A percentile compares a stretch with the other conserved stretches of the same genome.
phyloP scores from a whole-genome alignment of 1,140 invertebrate species.

The Portunus trituberculatus region DNA sequence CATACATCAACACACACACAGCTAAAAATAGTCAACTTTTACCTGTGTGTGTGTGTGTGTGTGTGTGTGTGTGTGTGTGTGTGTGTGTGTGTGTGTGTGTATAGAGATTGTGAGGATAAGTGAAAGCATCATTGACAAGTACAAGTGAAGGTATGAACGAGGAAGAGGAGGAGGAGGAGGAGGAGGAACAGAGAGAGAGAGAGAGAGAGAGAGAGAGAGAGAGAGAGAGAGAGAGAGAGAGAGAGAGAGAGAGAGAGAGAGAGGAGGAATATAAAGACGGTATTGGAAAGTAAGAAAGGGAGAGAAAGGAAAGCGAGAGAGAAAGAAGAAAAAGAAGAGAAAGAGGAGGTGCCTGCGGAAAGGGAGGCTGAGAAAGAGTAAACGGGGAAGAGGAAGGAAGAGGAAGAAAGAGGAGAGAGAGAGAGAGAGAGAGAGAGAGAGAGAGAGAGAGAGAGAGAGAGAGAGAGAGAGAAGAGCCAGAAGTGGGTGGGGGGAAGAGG shows the following conservation, averaged over 20 bases:
- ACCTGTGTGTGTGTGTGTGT: no score
- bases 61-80: no score
- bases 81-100: no score
- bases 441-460: background rate
- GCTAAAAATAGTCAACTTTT: no score
- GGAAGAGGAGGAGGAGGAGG: background rate
- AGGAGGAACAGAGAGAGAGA: background rate
- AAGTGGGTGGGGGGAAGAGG: no score
- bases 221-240: conserved; percentile 47
- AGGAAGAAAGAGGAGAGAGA: background rate
- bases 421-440: background rate
- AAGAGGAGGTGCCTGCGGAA: no score
- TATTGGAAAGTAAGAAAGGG: background rate
- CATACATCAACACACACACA: no score
- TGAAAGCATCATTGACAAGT: no score
- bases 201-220: conserved; percentile 30
- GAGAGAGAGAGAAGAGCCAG: background rate
- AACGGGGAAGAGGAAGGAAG: background rate
- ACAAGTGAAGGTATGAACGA: no score
- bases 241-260: conserved; percentile 37
- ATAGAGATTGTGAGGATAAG: no score
- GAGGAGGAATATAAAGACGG: background rate
- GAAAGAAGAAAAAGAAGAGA: no score
- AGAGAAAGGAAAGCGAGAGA: background rate
- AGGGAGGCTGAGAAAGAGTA: no score